These are phyloP conservation scores for Cerastis rubricosa DNA, from an alignment of 2,888 invertebrate genomes.

Conservation along the genomic window DNA sequence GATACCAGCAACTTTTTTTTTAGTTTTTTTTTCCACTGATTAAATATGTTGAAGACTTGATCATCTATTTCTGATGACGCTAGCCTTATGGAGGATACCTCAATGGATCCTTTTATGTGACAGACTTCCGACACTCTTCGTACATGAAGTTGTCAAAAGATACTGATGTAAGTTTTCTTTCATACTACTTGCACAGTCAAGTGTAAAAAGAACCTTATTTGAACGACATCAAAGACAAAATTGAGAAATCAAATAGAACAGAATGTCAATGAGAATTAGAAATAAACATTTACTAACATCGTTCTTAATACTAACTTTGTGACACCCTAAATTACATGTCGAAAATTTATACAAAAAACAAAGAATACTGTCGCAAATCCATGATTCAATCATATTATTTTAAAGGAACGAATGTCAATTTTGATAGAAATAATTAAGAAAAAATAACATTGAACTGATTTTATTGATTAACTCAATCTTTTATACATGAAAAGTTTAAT, in stretches of 20 bases:
- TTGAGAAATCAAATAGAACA: constrained; percentile 30
- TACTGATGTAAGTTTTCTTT: neutral
- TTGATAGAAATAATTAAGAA: constrained; percentile 23
- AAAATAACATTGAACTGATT: constrained; percentile 34
- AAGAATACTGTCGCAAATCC: constrained; percentile 44
- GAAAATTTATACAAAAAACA: constrained; percentile 36
- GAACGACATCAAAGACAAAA: constrained; percentile 15
- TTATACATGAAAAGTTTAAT: neutral
- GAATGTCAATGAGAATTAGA: constrained; percentile 17
- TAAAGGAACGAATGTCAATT: constrained; percentile 40
- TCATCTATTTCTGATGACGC: neutral
- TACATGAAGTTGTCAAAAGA: neutral
- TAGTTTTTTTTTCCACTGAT: neutral
- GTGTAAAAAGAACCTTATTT: constrained; percentile 22
- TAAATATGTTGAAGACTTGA: too few relatives aligned
- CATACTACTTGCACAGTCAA: constrained; percentile 28
- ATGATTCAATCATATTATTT: constrained; percentile 55
- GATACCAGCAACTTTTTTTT: neutral
- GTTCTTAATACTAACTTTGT: constrained; percentile 50
- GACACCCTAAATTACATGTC: constrained; percentile 40
- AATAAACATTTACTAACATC: constrained; percentile 30
- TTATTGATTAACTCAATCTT: constrained; percentile 20
- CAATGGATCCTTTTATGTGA: neutral
- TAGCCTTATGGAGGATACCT: neutral
- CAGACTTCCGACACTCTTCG: neutral